These are phyloP conservation scores for Lichenostomus cassidix DNA, from an alignment of 2,113 vertebrate species.

Conservation along the genomic window DNA sequence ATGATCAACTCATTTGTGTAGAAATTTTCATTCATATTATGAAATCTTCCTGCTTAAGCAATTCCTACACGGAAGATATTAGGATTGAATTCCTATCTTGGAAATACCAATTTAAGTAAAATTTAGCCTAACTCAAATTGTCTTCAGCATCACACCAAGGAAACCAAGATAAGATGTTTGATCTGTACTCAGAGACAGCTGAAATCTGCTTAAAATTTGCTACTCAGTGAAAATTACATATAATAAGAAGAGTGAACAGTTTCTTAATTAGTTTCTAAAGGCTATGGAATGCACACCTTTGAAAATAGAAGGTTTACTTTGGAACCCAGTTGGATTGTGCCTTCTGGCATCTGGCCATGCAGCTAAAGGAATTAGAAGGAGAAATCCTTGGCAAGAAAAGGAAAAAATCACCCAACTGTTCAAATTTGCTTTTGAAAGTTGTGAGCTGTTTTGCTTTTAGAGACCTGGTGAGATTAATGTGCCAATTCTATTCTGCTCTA, in stretches of 20 bases:
- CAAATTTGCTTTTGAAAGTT: background rate
- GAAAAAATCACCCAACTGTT: background rate
- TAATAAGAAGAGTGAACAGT: background rate
- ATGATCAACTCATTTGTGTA: background rate
- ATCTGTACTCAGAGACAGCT: background rate
- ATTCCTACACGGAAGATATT: background rate
- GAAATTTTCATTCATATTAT: background rate
- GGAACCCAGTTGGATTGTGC: background rate
- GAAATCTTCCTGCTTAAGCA: background rate
- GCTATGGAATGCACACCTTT: background rate
- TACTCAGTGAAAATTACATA: background rate
- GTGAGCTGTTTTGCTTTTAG: background rate
- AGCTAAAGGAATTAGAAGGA: background rate
- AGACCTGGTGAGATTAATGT: background rate
- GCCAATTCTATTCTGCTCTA: background rate
- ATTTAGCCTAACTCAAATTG: background rate
- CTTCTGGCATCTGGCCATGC: background rate
- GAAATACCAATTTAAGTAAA: background rate
- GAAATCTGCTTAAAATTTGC: background rate
- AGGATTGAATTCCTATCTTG: background rate
- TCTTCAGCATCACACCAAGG: background rate
- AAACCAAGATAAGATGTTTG: background rate
- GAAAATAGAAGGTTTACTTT: background rate
- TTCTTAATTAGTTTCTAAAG: background rate
- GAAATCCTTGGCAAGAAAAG: background rate